Conservation (phyloP, 1,140 invertebrate species). For the Drosophila pachea region DNA sequence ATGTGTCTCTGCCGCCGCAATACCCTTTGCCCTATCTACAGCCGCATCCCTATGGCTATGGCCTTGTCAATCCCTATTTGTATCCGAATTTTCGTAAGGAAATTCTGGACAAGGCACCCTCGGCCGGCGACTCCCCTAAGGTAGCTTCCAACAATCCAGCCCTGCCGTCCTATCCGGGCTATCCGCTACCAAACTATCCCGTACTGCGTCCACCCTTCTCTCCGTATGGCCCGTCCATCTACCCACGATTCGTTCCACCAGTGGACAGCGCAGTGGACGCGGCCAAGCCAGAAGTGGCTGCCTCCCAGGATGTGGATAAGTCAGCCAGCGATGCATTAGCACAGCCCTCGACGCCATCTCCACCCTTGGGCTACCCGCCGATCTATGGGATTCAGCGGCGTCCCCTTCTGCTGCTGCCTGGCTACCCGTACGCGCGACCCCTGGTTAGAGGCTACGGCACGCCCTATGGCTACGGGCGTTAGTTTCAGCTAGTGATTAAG, state of each 20-base stretch:
- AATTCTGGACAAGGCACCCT: slow-evolving; percentile 5
- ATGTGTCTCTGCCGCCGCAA: background rate
- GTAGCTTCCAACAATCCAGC: too few relatives aligned
- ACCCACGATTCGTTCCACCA: slow-evolving; percentile 1
- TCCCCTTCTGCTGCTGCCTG: slow-evolving; percentile 25
- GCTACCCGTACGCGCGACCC: slow-evolving; percentile 23
- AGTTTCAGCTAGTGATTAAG: slow-evolving; percentile 4
- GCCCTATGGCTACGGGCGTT: slow-evolving; percentile 49
- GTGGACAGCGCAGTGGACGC: background rate
- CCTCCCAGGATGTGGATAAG: background rate
- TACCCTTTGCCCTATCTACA: slow-evolving; percentile 5
- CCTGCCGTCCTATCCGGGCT: too few relatives aligned
- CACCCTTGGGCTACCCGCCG: slow-evolving; percentile 43
- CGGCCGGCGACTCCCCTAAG: too few relatives aligned
- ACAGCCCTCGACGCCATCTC: background rate
- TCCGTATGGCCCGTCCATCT: slow-evolving; percentile 28
- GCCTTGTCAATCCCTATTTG: background rate
- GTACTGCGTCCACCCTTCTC: slow-evolving; percentile 23
- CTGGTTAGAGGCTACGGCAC: slow-evolving; percentile 41
- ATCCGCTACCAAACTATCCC: slow-evolving; percentile 8
- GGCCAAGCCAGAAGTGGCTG: background rate
- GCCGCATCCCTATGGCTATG: slow-evolving; percentile 5
- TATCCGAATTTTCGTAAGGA: background rate
- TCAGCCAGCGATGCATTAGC: slow-evolving; percentile 15
- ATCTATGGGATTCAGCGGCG: slow-evolving; percentile 34